Conservation (phyloP, 2,888 invertebrate species). For the Drepanosiphum platanoidis region DNA sequence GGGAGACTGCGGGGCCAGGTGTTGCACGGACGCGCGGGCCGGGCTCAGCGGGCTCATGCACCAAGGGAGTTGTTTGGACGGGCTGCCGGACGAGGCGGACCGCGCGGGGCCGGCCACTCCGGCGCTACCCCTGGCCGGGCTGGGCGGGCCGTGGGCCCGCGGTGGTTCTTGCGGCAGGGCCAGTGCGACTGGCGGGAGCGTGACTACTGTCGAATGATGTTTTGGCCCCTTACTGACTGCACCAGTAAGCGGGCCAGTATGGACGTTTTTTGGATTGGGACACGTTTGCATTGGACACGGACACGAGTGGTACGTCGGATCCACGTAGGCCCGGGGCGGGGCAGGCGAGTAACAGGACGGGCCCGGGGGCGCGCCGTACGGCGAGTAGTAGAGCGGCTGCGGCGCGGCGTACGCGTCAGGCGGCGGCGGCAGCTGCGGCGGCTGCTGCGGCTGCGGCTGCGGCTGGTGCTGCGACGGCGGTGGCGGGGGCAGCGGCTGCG, state of each 20-base stretch:
- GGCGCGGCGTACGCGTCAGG: conserved; percentile 67
- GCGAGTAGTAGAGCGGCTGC: conserved; percentile 63
- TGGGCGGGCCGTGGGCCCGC: conserved; percentile 72
- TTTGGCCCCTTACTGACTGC: conserved; percentile 77
- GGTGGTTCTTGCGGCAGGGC: conserved; percentile 70
- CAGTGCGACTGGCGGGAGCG: conserved; percentile 68
- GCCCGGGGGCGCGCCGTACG: conserved; percentile 63
- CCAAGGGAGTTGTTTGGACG: conserved; percentile 68
- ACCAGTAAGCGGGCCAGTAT: conserved; percentile 98
- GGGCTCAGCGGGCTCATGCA: conserved; percentile 75
- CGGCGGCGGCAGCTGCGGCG: conserved; percentile 67
- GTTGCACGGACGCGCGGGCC: conserved; percentile 73
- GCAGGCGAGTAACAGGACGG: conserved; percentile 70
- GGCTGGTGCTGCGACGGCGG: conserved; percentile 66
- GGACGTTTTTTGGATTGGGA: conserved; percentile 90
- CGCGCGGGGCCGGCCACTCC: conserved; percentile 65
- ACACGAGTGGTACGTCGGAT: conserved; percentile 69
- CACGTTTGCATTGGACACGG: conserved; percentile 93
- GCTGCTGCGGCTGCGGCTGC: conserved; percentile 67
- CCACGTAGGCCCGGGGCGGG: conserved; percentile 70
- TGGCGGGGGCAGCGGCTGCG: conserved; percentile 66
- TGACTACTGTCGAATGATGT: conserved; percentile 64
- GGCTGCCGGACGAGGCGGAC: conserved; percentile 67
- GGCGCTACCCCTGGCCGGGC: conserved; percentile 77
- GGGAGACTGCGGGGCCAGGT: conserved; percentile 60